These are phyloP conservation scores for Popillia japonica DNA, from an alignment of 1,140 invertebrate genomes.

Conservation along the genomic window DNA sequence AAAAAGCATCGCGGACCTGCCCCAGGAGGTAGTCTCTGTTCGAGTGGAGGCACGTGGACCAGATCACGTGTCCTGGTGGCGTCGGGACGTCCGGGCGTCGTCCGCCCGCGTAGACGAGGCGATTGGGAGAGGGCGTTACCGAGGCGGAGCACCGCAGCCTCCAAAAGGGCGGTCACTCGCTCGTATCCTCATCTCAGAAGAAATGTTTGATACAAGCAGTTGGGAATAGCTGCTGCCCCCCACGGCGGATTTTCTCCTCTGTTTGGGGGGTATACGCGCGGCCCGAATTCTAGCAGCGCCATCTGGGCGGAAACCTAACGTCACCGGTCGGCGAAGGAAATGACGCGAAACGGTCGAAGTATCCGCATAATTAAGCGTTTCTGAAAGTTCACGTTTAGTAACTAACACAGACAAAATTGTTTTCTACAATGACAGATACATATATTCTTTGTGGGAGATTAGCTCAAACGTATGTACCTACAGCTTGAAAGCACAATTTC, in stretches of 20 bases:
- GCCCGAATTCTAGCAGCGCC: neutral
- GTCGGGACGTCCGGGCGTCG: conserved; percentile 54
- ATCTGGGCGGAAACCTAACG: conserved; percentile 7
- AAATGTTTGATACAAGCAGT: conserved; percentile 48
- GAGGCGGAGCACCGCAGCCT: conserved; percentile 48
- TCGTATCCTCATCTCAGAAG: conserved; percentile 48
- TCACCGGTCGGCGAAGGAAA: neutral
- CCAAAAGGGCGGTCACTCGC: conserved; percentile 51
- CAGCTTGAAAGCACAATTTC: no score
- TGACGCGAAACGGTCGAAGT: conserved; percentile 27
- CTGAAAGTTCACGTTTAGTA: neutral
- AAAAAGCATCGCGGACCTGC: conserved; percentile 44
- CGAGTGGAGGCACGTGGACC: conserved; percentile 46
- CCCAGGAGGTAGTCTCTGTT: conserved; percentile 48
- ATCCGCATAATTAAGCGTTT: conserved; percentile 27
- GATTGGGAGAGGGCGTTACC: conserved; percentile 53
- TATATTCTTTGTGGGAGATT: no score
- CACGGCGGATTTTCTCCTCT: conserved; percentile 24
- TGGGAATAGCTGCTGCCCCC: neutral
- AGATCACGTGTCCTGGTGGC: conserved; percentile 55
- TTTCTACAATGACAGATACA: no score
- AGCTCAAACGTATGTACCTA: no score
- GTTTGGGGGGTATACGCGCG: neutral
- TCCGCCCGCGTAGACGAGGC: conserved; percentile 37
- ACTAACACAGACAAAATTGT: neutral